Base-by-base conservation (phyloP, 2,888 invertebrate genomes). In the Aelia acuminata region DNA sequence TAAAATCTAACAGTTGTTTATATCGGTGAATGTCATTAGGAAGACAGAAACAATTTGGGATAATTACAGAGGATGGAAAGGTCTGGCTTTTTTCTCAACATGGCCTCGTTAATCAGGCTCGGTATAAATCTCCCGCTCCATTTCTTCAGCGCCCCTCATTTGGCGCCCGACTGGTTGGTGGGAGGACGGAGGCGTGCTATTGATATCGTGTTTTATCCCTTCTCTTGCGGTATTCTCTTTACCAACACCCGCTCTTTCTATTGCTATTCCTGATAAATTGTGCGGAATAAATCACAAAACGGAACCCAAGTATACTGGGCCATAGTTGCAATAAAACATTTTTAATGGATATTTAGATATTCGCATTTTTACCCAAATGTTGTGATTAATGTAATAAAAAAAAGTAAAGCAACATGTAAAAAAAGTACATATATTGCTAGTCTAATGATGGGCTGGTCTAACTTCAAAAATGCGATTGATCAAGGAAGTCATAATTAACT, bases 51-150 rank as follows among this genome's bases (percentile, higher is more conserved):
- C 39, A 22, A 39, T 35, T 22, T 22, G 7, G 39, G 75, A 75
- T 75, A 75, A 75, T 75, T 75, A 75, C 39, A 43, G 26, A 35
- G 75, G 10, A 35, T 22, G 15, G 22, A 20, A 22, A 75, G 39
- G 75, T 39, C 75, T 43, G 39, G 39, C 22, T 43, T 75, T 75
- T 75, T 75, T 75, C 75, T 39, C 20, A 35, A 20, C 39, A 75
- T 75, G 75, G 75, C 22, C 75, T 75, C 75, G 75, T 75, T 75
- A 75, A 75, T 75, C 75, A 75, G 75, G 20, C 75, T 39, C 20
- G 57, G 39, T 75, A 75, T 75, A 75, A 39, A 75, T 75, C 75
- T 75, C 39, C 39, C 75, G 75, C 75, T 31, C 75, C 39, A 43
- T 75, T 75, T 75, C 75, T 75, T 75, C 75, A 35, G 22, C 22